Percentiles rank a stretch among this genome's conserved stretches.
Conservation (phyloP, 2,113 vertebrate species). For the Mionectes macconnelli region DNA sequence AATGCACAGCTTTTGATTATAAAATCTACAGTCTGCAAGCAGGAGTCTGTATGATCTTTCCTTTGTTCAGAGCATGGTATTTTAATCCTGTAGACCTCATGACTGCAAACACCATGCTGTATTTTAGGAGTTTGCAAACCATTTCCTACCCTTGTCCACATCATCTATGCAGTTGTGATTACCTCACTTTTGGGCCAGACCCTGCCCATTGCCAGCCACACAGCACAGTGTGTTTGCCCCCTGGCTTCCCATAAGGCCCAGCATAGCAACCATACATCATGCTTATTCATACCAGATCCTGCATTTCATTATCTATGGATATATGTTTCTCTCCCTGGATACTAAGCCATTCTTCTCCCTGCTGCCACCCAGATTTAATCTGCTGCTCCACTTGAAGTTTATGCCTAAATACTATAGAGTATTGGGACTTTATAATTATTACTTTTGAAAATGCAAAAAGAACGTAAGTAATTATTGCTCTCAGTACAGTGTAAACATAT, state of each 20-base stretch:
- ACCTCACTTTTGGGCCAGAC: neutral
- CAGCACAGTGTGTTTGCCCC: neutral
- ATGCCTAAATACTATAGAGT: neutral
- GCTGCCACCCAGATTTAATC: neutral
- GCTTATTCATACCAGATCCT: neutral
- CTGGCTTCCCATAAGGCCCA: neutral
- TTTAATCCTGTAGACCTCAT: neutral
- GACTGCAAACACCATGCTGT: neutral
- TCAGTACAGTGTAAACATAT: neutral
- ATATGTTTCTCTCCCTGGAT: neutral
- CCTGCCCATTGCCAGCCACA: neutral
- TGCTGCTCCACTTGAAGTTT: neutral
- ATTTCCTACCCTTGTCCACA: neutral
- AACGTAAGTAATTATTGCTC: neutral
- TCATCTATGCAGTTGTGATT: neutral
- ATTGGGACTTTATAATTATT: neutral
- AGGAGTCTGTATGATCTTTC: neutral
- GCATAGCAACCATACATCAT: neutral
- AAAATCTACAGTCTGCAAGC: neutral
- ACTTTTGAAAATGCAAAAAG: neutral
- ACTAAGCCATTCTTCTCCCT: neutral
- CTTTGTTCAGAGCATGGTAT: neutral
- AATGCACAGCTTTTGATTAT: neutral
- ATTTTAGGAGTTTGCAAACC: neutral
- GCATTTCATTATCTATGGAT: neutral